Conservation (phyloP, 1,140 invertebrate species). For the Eueides isabella region DNA sequence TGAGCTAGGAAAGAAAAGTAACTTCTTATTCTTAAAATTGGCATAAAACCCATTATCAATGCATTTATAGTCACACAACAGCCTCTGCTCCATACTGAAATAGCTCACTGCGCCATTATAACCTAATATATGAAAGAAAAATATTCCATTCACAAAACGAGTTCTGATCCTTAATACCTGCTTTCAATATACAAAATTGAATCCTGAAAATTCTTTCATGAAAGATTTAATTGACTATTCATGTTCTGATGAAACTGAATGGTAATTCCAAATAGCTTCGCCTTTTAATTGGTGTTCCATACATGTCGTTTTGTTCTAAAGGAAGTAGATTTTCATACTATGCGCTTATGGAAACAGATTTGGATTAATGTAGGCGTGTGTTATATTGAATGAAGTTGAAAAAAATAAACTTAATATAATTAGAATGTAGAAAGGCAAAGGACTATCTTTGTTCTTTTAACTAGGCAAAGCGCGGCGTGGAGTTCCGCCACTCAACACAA, state of each 20-base stretch:
- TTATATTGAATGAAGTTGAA: background rate
- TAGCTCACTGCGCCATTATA: too few relatives aligned
- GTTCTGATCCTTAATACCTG: background rate
- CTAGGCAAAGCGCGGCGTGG: too few relatives aligned
- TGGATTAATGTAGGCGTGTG: background rate
- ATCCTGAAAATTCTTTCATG: conserved; percentile 8
- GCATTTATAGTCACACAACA: too few relatives aligned
- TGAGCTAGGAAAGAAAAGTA: too few relatives aligned
- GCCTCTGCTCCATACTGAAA: too few relatives aligned
- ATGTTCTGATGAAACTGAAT: conserved; percentile 7
- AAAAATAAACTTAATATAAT: background rate
- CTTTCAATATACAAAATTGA: background rate
- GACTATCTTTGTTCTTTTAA: too few relatives aligned
- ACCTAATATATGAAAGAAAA: background rate
- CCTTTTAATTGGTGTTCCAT: conserved; percentile 11
- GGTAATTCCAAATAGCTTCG: conserved; percentile 9
- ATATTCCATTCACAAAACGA: background rate
- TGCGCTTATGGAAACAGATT: background rate
- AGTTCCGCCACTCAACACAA: too few relatives aligned
- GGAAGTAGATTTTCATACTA: conserved; percentile 2
- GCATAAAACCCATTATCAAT: too few relatives aligned
- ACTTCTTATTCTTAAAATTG: too few relatives aligned
- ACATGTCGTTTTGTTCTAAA: conserved; percentile 10
- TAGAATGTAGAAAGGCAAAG: too few relatives aligned
- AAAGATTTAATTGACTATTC: conserved; percentile 14